Evolutionary conservation across 1,140 invertebrate genomes (phyloP).

Genomic region (Drosophila parvula): DNA sequence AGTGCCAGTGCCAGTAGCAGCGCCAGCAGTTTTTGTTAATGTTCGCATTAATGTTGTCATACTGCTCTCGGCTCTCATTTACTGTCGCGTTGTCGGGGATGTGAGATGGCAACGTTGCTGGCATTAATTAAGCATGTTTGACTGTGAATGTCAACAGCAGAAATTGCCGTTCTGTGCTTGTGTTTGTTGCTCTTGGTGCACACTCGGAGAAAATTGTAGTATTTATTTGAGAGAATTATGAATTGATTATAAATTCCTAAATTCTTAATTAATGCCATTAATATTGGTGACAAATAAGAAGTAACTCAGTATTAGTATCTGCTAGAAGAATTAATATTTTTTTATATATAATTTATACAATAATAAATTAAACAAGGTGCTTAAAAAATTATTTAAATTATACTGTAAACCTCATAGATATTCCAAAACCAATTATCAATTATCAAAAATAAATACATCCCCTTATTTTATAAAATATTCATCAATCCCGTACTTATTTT

Average conservation of each 20-base stretch:
- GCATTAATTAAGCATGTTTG: conserved; percentile 84
- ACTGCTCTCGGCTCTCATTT: conserved; percentile 61
- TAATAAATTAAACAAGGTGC: too few relatives aligned
- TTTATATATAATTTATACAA: too few relatives aligned
- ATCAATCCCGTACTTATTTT: too few relatives aligned
- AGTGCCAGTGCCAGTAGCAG: conserved; percentile 13
- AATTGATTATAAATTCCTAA: rapidly evolving
- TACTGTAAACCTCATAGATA: too few relatives aligned
- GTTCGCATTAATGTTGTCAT: conserved; percentile 79
- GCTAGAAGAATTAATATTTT: too few relatives aligned
- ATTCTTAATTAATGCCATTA: too few relatives aligned
- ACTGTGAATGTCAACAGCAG: conserved; percentile 81
- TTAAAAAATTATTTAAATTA: too few relatives aligned
- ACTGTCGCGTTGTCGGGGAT: conserved; percentile 45
- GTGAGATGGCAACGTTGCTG: conserved; percentile 60
- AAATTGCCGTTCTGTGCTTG: conserved; percentile 51
- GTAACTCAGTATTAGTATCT: too few relatives aligned
- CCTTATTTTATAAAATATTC: too few relatives aligned
- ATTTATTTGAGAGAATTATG: not conserved
- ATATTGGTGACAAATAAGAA: not conserved
- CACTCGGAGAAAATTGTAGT: conserved; percentile 2
- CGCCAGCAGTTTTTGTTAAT: conserved; percentile 73
- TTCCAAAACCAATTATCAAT: too few relatives aligned
- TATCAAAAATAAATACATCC: too few relatives aligned
- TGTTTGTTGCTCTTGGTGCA: conserved; percentile 30